Evolutionary conservation across 1,140 invertebrate genomes (phyloP).

Genomic region (Zophobas atratus): DNA sequence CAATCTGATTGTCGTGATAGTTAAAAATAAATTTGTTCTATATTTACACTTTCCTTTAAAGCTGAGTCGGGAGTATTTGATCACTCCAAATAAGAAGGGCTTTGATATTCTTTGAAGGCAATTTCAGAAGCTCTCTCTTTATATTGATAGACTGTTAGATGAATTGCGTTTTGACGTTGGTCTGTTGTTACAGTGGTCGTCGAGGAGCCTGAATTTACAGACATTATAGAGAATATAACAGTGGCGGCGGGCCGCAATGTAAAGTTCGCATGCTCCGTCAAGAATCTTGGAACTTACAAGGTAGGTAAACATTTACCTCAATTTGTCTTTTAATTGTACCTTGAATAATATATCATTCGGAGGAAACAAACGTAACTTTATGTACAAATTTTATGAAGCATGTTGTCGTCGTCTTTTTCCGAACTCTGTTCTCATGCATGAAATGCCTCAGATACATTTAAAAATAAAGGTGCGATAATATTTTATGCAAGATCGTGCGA

Average conservation of each 20-base stretch:
- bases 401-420: slow-evolving; percentile 1
- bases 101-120: no score
- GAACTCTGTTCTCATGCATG: not conserved
- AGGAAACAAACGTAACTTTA: slow-evolving; percentile 7
- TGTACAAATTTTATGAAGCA: not conserved
- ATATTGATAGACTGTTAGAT: not conserved
- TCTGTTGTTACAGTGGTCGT: slow-evolving; percentile 73
- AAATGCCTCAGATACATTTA: slow-evolving; percentile 4
- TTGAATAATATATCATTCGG: slow-evolving; percentile 33
- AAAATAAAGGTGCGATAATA: slow-evolving; percentile 27
- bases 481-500: slow-evolving; percentile 25
- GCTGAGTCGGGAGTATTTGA: no score
- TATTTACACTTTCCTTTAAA: no score
- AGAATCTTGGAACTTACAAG: slow-evolving; percentile 81
- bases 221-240: slow-evolving; percentile 80
- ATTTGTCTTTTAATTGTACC: slow-evolving; percentile 43
- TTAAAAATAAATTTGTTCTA: no score
- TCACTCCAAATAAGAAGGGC: no score
- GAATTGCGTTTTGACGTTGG: slow-evolving; percentile 40
- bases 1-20: no score
- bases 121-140: no score
- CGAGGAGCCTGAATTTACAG: slow-evolving; percentile 80
- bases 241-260: slow-evolving; percentile 85
- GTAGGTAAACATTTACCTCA: slow-evolving; percentile 58
- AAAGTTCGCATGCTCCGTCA: slow-evolving; percentile 90